Evolutionary conservation across 2,113 vertebrate species (phyloP), one percentile per base, ranked within the genome.

Genomic region (Ondatra zibethicus): DNA sequence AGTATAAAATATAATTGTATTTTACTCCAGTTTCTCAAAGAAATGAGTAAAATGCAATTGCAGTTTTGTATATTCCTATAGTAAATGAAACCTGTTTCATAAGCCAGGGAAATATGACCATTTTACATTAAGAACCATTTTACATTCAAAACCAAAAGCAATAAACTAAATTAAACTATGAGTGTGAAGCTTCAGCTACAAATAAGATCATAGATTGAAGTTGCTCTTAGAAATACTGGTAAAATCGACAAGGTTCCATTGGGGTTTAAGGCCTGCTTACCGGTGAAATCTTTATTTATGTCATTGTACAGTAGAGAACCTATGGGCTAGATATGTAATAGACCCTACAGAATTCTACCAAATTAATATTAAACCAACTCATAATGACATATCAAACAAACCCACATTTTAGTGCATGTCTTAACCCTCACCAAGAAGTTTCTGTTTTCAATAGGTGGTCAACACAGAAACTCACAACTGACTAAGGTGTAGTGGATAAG

Each of bases 1-100:
- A 98, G 97, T 96, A 96, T 97, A 98, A 98, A 98, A 97, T 96
- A 96, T 97, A 98, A 98, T 98, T 98, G 97, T 96, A 97, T 97
- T 97, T 95, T 12, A 88, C 89, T 92, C 95, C 42, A 96, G 55
- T 96, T 98, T 98, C 96, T 96, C 89, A 92, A 97, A 91, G 96
- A 98, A 97, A 98, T 98, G 91, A 98, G 94, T 92, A 96, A 98
- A 94, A 95, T 75, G 92, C 95, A 97, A 98, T 96, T 98, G 94
- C 94, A 94, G 68, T 94, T 97, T 98, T 98, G 65, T 88, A 94
- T 92, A 73, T 72, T 93, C 91, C 97, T 86, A 52, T 75, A 96
- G 88, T 75, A 97, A 96, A 93, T 92, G 84, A 98, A 98, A 97
- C 87, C 39, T 66, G 31, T 97, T 97, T 97, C 23, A 93, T 90